phyloP scores from a whole-genome alignment of 2,113 vertebrate genomes.

The Acanthochromis polyacanthus region DNA sequence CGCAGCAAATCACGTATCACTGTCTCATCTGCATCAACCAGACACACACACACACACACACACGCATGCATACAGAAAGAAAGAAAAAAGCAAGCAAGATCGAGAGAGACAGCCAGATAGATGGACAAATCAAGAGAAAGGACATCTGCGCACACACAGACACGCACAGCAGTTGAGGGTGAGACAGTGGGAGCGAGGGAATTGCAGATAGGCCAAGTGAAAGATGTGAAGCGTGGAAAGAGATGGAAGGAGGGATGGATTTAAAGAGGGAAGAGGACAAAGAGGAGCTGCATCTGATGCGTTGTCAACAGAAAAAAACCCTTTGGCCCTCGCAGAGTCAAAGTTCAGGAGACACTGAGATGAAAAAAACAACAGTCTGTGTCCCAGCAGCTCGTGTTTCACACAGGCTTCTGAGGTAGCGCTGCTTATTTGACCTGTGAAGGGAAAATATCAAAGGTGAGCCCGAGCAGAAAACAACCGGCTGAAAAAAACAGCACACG shows the following conservation, averaged over 20 bases:
- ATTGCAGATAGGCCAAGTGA: slow-evolving; percentile 63
- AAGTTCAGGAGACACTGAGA: slow-evolving; percentile 51
- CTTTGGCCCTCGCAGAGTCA: slow-evolving; percentile 37
- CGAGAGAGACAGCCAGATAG: slow-evolving; percentile 38
- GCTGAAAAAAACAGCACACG: slow-evolving; percentile 47
- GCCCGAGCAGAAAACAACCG: slow-evolving; percentile 46
- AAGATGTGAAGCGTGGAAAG: slow-evolving; percentile 61
- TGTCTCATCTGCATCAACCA: slow-evolving; percentile 76
- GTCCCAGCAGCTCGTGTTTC: slow-evolving; percentile 34
- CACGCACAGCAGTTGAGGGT: slow-evolving; percentile 19
- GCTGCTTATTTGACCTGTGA: slow-evolving; percentile 32
- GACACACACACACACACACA: slow-evolving; percentile 24
- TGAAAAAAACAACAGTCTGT: slow-evolving; percentile 45
- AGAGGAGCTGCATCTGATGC: slow-evolving; percentile 50
- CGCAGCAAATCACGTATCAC: slow-evolving; percentile 79
- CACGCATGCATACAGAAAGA: too few species aligned
- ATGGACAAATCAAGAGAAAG: slow-evolving; percentile 41
- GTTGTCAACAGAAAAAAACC: slow-evolving; percentile 45
- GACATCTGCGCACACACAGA: slow-evolving; percentile 17
- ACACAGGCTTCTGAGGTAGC: slow-evolving; percentile 34
- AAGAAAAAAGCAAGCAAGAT: slow-evolving; percentile 19
- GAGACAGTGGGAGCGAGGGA: slow-evolving; percentile 27
- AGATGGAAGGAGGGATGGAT: slow-evolving; percentile 61
- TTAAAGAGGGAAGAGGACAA: slow-evolving; percentile 44
- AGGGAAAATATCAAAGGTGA: slow-evolving; percentile 56